phyloP scores from a whole-genome alignment of 2,113 vertebrate species.

The Toxotes chatareus region DNA sequence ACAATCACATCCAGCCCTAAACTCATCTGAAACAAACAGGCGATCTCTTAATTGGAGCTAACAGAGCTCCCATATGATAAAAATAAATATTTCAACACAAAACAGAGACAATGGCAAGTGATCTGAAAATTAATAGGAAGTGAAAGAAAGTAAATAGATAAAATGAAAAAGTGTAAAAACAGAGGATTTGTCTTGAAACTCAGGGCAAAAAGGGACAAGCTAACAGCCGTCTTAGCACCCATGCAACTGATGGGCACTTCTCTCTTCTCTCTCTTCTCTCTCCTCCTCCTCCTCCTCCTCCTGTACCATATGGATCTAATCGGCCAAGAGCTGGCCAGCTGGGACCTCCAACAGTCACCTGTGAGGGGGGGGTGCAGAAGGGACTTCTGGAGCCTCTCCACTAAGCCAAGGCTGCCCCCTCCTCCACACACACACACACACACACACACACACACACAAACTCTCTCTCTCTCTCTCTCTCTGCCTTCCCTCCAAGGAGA shows the following conservation, averaged over 20 bases:
- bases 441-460: slow-evolving; percentile 40
- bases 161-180: neutral
- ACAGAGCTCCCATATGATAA: neutral
- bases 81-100: neutral
- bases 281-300: slow-evolving; percentile 65
- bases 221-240: slow-evolving; percentile 62
- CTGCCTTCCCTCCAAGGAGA: slow-evolving; percentile 65
- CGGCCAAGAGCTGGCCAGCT: slow-evolving; percentile 96
- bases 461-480: too few relatives aligned
- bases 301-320: slow-evolving; percentile 96
- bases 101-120: slow-evolving; percentile 2
- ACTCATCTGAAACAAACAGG: neutral
- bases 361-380: slow-evolving; percentile 83
- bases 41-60: neutral
- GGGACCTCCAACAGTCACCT: slow-evolving; percentile 98
- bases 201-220: slow-evolving; percentile 64
- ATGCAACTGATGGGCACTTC: slow-evolving; percentile 51
- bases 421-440: slow-evolving; percentile 51
- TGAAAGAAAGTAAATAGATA: slow-evolving; percentile 2
- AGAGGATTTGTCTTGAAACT: neutral
- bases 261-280: slow-evolving; percentile 31
- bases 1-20: neutral
- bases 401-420: slow-evolving; percentile 81
- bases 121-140: slow-evolving; percentile 38
- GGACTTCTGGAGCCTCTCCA: slow-evolving; percentile 74